These are phyloP conservation scores for Apis dorsata DNA, from an alignment of 1,140 invertebrate genomes.

Conservation along the genomic window DNA sequence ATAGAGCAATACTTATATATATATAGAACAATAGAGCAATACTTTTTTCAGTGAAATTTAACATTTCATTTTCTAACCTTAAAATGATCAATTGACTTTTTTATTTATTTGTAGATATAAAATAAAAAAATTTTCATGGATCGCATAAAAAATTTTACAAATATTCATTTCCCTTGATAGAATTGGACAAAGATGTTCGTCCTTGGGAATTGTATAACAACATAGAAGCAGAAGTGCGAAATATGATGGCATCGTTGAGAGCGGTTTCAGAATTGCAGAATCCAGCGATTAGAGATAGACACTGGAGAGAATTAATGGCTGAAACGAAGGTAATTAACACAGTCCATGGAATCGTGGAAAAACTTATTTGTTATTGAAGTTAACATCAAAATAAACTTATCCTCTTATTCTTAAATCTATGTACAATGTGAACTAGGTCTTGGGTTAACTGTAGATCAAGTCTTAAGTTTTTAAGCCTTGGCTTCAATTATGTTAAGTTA, in stretches of 20 bases:
- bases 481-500: slow-evolving; percentile 11
- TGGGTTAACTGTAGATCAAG: not conserved
- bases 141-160: not conserved
- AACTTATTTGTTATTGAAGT: not conserved
- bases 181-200: slow-evolving; percentile 93
- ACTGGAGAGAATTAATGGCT: slow-evolving; percentile 96
- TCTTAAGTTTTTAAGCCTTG: not conserved
- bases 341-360: not conserved
- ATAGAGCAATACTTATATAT: too few relatives aligned
- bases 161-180: slow-evolving; percentile 61
- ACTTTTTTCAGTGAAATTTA: too few relatives aligned
- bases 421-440: not conserved
- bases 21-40: too few relatives aligned
- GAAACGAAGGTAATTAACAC: slow-evolving; percentile 85
- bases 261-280: slow-evolving; percentile 96
- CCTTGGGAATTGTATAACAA: slow-evolving; percentile 88
- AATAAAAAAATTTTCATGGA: not conserved
- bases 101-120: not conserved
- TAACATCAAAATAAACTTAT: not conserved
- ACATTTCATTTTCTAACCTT: too few relatives aligned
- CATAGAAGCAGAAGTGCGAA: slow-evolving; percentile 89
- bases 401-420: not conserved
- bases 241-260: slow-evolving; percentile 91
- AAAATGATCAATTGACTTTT: not conserved
- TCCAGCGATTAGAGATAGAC: slow-evolving; percentile 93